These are phyloP conservation scores for Drosophila atroscutellata DNA, from an alignment of 2,888 invertebrate species.

Conservation along the genomic window DNA sequence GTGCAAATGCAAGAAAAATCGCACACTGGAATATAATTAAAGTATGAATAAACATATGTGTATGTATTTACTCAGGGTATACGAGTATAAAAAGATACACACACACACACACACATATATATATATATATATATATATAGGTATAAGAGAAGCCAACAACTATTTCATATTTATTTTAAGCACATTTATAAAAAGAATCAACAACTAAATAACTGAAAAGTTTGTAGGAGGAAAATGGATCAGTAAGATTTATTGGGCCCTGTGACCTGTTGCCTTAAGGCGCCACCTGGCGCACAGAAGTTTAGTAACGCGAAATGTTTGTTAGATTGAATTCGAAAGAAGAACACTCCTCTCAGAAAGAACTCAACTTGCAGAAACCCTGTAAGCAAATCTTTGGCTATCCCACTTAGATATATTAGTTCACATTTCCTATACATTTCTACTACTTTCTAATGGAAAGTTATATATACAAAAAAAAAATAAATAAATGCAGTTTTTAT, in stretches of 20 bases:
- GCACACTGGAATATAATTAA: not conserved
- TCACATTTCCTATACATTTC: not conserved
- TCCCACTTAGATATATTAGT: not conserved
- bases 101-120: not conserved
- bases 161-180: constrained; percentile 1
- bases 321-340: not conserved
- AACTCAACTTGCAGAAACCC: not conserved
- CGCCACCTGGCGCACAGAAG: not conserved
- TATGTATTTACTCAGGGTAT: not conserved
- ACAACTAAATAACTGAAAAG: not conserved
- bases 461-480: not conserved
- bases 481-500: not conserved
- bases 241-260: not conserved
- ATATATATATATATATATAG: not conserved
- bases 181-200: not conserved
- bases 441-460: not conserved
- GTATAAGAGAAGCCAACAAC: not conserved
- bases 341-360: not conserved
- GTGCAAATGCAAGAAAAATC: constrained; percentile 10
- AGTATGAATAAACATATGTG: not conserved
- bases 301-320: not conserved
- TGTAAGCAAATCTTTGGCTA: not conserved
- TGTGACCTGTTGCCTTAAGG: not conserved
- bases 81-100: not conserved
- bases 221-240: not conserved